These are phyloP conservation scores for Magallana gigas DNA, from an alignment of 1,140 invertebrate genomes.

Conservation along the genomic window DNA sequence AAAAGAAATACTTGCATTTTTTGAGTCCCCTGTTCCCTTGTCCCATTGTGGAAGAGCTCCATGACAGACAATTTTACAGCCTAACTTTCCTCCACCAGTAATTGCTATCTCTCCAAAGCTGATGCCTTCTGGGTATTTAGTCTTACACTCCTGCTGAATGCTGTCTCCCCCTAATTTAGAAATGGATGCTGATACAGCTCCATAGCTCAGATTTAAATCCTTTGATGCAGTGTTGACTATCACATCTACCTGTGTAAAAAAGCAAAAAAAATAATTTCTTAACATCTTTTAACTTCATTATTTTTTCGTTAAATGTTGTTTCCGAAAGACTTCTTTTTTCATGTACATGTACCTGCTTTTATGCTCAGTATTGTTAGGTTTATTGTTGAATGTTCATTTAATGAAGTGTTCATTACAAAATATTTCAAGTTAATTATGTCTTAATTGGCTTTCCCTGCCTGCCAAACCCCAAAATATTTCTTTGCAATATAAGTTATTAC, in stretches of 20 bases:
- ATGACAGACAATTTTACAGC: slow-evolving; percentile 60
- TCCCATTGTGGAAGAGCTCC: slow-evolving; percentile 54
- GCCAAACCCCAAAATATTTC: too few species aligned
- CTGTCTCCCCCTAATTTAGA: slow-evolving; percentile 50
- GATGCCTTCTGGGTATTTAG: slow-evolving; percentile 63
- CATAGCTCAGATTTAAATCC: slow-evolving; percentile 55
- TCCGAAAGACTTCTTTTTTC: too few species aligned
- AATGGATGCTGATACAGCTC: slow-evolving; percentile 57
- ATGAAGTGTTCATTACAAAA: too few species aligned
- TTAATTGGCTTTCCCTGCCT: too few species aligned
- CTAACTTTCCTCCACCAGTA: slow-evolving; percentile 62
- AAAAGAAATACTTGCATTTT: neutral
- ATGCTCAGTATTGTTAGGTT: too few species aligned
- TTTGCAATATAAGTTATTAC: too few species aligned
- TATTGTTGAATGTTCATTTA: too few species aligned
- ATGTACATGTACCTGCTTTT: too few species aligned
- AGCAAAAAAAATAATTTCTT: neutral
- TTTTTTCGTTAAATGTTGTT: too few species aligned
- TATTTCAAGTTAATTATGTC: too few species aligned
- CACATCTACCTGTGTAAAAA: slow-evolving; percentile 57
- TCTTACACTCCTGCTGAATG: slow-evolving; percentile 60
- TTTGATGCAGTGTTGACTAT: slow-evolving; percentile 60
- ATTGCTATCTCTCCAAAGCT: slow-evolving; percentile 60
- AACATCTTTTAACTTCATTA: too few species aligned
- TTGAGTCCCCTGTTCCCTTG: neutral